Evolutionary conservation across 2,888 invertebrate genomes (phyloP).

Genomic region (Neelides folsomi): DNA sequence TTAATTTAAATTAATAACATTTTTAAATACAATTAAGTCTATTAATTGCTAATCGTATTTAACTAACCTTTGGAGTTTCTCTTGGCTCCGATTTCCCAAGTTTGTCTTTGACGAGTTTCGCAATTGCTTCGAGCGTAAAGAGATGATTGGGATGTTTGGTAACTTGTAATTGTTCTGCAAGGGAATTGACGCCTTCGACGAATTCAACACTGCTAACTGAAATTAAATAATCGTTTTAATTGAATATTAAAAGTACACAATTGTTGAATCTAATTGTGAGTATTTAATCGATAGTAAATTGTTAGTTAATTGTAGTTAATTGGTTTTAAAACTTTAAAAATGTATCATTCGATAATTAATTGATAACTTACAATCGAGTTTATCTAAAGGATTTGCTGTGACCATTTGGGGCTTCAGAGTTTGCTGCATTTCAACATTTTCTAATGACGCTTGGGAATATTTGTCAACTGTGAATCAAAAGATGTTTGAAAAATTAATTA

Average conservation of each 20-base stretch:
- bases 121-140: constrained; percentile 55
- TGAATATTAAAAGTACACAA: constrained; percentile 5
- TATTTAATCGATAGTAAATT: constrained; percentile 8
- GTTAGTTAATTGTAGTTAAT: constrained; percentile 1
- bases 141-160: constrained; percentile 68
- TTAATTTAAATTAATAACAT: neutral
- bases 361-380: constrained; percentile 62
- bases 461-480: constrained; percentile 42
- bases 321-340: neutral
- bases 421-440: constrained; percentile 45
- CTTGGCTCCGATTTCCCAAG: constrained; percentile 28
- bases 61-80: constrained; percentile 38
- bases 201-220: constrained; percentile 71
- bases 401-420: constrained; percentile 55
- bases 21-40: neutral
- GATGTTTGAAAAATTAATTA: neutral
- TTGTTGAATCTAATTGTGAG: constrained; percentile 7
- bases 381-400: constrained; percentile 69
- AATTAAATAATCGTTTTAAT: constrained; percentile 7
- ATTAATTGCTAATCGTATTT: too few species aligned
- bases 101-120: constrained; percentile 43
- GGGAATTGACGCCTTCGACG: constrained; percentile 59
- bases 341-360: neutral
- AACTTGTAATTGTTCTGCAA: constrained; percentile 67
- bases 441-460: constrained; percentile 53